Conservation (phyloP, 2,113 vertebrate species). For the Heliornis fulica region DNA sequence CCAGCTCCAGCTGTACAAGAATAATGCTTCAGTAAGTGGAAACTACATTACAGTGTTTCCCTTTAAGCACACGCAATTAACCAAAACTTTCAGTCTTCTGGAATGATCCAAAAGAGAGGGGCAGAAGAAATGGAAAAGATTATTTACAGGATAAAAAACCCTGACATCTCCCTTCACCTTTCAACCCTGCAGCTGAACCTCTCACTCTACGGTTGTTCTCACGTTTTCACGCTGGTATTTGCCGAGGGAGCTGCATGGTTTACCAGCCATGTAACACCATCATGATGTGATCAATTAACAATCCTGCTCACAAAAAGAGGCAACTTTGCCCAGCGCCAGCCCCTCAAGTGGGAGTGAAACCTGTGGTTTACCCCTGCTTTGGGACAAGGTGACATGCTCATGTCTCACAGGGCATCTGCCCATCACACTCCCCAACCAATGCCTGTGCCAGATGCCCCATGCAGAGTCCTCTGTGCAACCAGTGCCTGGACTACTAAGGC, state of each 20-base stretch:
- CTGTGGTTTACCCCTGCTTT: background rate
- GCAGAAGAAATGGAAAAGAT: background rate
- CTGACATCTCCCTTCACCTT: background rate
- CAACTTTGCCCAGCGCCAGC: background rate
- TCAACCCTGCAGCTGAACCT: background rate
- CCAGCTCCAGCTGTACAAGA: constrained; percentile 35
- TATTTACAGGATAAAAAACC: background rate
- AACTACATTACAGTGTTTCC: constrained; percentile 28
- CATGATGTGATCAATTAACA: background rate
- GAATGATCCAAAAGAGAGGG: background rate
- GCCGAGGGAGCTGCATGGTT: background rate
- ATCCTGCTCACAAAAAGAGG: background rate
- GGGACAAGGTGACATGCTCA: accelerated
- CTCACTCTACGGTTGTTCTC: background rate
- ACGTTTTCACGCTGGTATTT: background rate
- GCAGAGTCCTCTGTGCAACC: background rate
- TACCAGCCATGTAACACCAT: accelerated
- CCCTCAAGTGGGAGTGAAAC: background rate
- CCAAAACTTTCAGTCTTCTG: constrained; percentile 16
- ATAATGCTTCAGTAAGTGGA: background rate
- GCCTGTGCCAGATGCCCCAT: accelerated
- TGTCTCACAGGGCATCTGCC: background rate
- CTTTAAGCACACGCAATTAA: constrained; percentile 6
- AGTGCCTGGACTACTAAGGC: background rate
- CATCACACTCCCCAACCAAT: background rate